phyloP scores from a whole-genome alignment of 2,888 invertebrate species.

The Cerastoderma edule region DNA sequence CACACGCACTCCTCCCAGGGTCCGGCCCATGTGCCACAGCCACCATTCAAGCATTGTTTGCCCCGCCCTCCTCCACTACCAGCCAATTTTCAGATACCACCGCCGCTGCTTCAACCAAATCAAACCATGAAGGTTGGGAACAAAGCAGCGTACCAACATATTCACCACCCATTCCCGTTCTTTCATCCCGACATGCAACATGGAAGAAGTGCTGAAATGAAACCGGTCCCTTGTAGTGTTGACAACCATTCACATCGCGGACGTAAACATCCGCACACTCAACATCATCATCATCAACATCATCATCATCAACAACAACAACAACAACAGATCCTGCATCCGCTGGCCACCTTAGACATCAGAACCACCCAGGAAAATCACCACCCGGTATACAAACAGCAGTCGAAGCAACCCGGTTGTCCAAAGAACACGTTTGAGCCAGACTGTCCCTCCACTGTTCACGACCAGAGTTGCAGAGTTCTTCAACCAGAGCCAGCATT shows the following conservation, averaged over 20 bases:
- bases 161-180: not conserved
- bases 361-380: not conserved
- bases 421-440: too few relatives aligned
- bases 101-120: not conserved
- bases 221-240: too few relatives aligned
- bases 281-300: not conserved
- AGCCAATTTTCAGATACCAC: not conserved
- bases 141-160: not conserved
- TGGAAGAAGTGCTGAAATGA: too few relatives aligned
- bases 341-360: not conserved
- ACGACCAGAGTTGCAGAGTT: too few relatives aligned
- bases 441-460: too few relatives aligned
- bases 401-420: too few relatives aligned
- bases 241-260: not conserved
- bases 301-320: not conserved
- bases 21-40: too few relatives aligned
- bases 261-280: not conserved
- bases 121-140: not conserved
- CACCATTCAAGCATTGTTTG: not conserved
- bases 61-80: not conserved
- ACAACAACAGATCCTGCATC: not conserved
- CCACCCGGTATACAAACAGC: not conserved
- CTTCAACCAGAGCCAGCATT: not conserved
- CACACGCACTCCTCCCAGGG: too few relatives aligned
- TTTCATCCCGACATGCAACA: too few relatives aligned